Percentiles rank a stretch among this genome's conserved stretches.
Evolutionary conservation across 1,140 invertebrate species (phyloP).

Genomic region (Sitodiplosis mosellana): DNA sequence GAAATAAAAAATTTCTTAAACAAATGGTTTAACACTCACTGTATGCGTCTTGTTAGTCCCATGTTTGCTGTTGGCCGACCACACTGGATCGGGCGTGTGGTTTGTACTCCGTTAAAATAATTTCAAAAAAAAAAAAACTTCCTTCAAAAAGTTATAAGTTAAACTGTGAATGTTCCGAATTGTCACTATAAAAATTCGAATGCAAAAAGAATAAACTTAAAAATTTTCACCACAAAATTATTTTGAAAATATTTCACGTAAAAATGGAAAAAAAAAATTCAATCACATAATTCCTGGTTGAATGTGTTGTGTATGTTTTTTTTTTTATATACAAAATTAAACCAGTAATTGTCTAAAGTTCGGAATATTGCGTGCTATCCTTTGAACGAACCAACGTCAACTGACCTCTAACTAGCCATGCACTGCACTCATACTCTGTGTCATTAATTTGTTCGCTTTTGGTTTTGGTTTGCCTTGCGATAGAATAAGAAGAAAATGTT

Average conservation of each 20-base stretch:
- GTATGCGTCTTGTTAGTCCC: slow-evolving; percentile 2
- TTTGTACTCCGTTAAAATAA: no score
- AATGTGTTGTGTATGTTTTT: no score
- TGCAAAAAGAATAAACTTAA: not conserved
- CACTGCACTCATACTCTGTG: not conserved
- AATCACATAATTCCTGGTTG: not conserved
- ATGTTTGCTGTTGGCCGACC: slow-evolving; percentile 1
- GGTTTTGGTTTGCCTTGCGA: not conserved
- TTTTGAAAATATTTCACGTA: not conserved
- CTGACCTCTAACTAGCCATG: not conserved
- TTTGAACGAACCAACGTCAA: no score
- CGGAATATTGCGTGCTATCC: not conserved
- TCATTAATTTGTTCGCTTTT: not conserved
- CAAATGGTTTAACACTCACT: not conserved
- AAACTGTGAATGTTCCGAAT: no score
- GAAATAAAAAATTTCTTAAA: no score
- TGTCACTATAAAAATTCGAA: not conserved
- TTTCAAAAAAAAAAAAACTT: no score
- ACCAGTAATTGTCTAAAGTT: not conserved
- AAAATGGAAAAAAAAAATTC: not conserved
- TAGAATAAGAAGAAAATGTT: no score
- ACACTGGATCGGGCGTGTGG: no score
- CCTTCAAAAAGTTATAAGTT: no score
- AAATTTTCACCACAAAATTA: not conserved
- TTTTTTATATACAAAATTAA: no score